Evolutionary conservation across 2,113 vertebrate genomes (phyloP).

Genomic region (Mustelus asterias): DNA sequence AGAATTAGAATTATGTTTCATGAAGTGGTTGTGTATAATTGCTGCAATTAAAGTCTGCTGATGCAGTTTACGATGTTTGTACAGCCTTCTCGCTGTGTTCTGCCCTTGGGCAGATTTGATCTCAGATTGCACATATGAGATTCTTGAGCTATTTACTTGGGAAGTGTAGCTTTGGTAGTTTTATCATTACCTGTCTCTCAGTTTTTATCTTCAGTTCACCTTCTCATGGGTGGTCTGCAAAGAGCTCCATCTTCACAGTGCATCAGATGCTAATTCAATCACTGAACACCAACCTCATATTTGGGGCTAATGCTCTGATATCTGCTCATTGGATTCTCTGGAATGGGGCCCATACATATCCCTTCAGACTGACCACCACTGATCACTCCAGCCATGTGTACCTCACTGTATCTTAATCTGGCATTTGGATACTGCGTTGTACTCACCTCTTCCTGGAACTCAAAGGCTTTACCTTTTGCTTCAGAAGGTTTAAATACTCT

Average conservation of each 20-base stretch:
- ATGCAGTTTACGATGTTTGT: constrained; percentile 1
- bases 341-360: background rate
- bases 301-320: background rate
- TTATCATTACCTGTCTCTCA: background rate
- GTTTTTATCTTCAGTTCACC: background rate
- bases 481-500: background rate
- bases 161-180: background rate
- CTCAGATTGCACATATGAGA: background rate
- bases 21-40: background rate
- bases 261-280: background rate
- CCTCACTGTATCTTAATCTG: background rate
- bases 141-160: background rate
- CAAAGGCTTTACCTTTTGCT: background rate
- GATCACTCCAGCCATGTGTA: background rate
- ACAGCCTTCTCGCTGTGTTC: background rate
- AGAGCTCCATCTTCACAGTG: too few species aligned
- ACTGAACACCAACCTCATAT: background rate
- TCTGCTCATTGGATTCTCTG: background rate
- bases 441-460: background rate
- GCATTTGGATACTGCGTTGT: background rate
- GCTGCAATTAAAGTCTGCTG: background rate
- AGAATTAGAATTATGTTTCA: constrained; percentile 2
- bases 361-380: background rate
- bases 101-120: background rate
- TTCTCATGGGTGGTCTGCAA: background rate